A percentile compares a stretch with the other conserved stretches of the same genome.
These are phyloP conservation scores for Acanthosepion lycidas DNA, from an alignment of 2,888 invertebrate species.

Conservation along the genomic window DNA sequence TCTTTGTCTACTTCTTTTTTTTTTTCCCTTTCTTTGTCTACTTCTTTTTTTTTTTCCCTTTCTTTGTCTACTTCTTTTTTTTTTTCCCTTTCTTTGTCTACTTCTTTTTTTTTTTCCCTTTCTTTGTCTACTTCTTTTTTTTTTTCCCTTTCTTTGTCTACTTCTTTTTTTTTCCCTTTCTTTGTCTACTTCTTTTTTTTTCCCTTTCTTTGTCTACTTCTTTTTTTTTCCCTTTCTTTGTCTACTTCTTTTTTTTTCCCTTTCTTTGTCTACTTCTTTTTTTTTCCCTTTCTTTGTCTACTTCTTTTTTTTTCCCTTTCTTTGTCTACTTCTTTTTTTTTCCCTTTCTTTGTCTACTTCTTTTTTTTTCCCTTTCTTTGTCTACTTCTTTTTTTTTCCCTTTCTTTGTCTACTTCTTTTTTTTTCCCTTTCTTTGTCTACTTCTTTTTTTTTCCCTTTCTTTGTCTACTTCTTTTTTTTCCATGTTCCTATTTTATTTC, in stretches of 20 bases:
- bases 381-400: not conserved
- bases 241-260: not conserved
- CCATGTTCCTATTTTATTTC: not conserved
- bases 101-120: not conserved
- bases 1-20: not conserved
- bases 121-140: too few relatives aligned
- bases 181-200: not conserved
- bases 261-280: not conserved
- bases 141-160: too few relatives aligned
- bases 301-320: not conserved
- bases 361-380: not conserved
- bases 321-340: not conserved
- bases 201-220: not conserved
- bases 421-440: not conserved
- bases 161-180: not conserved
- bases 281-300: not conserved
- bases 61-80: too few relatives aligned
- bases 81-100: not conserved
- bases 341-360: not conserved
- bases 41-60: not conserved
- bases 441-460: not conserved
- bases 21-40: not conserved
- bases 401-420: not conserved
- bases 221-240: not conserved
- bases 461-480: not conserved